Evolutionary conservation across 2,888 invertebrate genomes (phyloP).

Genomic region (Lasioglossum vierecki): DNA sequence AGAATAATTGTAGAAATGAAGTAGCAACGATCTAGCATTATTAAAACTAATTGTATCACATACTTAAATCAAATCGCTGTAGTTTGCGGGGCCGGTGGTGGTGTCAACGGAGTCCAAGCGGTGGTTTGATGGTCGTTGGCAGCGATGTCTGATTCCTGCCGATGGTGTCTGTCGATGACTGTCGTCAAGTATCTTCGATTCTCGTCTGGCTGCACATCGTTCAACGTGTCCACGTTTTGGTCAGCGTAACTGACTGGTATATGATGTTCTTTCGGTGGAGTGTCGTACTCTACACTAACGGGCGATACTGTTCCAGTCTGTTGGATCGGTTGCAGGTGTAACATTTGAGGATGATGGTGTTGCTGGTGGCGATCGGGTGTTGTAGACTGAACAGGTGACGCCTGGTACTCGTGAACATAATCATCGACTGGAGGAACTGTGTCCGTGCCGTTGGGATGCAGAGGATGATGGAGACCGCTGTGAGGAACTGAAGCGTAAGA

Average conservation of each 20-base stretch:
- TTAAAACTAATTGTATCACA: constrained; percentile 26
- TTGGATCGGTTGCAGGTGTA: constrained; percentile 74
- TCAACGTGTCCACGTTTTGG: constrained; percentile 68
- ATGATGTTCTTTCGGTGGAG: constrained; percentile 76
- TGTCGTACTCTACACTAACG: constrained; percentile 72
- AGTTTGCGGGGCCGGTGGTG: constrained; percentile 80
- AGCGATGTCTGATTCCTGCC: constrained; percentile 64
- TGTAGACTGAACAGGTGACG: constrained; percentile 66
- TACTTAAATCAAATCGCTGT: constrained; percentile 79
- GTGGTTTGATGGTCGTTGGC: constrained; percentile 63
- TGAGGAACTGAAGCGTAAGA: constrained; percentile 68
- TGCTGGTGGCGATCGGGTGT: constrained; percentile 72
- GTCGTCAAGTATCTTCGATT: constrained; percentile 77
- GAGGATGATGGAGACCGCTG: constrained; percentile 87
- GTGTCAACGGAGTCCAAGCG: constrained; percentile 79
- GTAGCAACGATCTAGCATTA: constrained; percentile 26
- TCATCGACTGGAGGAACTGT: constrained; percentile 63
- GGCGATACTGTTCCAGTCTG: constrained; percentile 66
- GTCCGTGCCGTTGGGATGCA: constrained; percentile 83
- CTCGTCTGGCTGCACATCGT: constrained; percentile 71
- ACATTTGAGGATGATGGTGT: constrained; percentile 75
- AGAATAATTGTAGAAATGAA: constrained; percentile 31
- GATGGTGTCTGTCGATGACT: constrained; percentile 77
- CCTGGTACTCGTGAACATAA: constrained; percentile 75
- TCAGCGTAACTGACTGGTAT: constrained; percentile 68